Base-by-base conservation (phyloP, 2,888 invertebrate species). In the Pachycephus smyrnensis region DNA sequence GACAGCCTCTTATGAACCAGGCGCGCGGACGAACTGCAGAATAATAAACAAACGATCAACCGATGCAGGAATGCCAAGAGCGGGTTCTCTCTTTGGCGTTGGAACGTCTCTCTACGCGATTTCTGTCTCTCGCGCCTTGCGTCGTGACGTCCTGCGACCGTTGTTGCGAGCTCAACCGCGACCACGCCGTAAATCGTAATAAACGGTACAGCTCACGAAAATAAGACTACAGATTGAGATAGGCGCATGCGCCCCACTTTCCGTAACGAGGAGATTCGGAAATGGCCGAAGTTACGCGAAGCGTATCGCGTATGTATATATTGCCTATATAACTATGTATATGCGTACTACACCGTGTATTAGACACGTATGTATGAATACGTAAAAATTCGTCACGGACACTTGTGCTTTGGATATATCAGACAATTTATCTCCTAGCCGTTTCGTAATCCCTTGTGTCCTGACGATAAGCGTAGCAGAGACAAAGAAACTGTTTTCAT, bases 11-110 rank as follows among this genome's bases (percentile, higher is more conserved):
- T 23, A 33, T 1, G 33, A 32, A 71, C 71, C 71, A 71, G 71
- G 71, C 71, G 71, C 71, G 23, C 71, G 71, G 31, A 71, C 71
- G 71, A 33, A 71, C 71, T 71, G 71, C 71, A 33, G 71, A 71
- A 31, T 71, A 71, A 71, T 71, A 71, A 71, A 71, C 71, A 71
- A 71, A 78, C 68, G 74, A 15, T 68, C 73, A 68, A 75, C 31
- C 31, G 36, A 75, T 33, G 69, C 32, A 35, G 71, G 32, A n/a
- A 36, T 73, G 69, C 71, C 68, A 73, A 71, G 75, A 69, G 55
- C 30, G 76, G 30, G 74, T 40, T 15, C 9, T 23, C 23, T 55
- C 15, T 55, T 55, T 23, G 55, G 55, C 23, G 23, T 55, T 23
- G 55, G 55, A 55, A 23, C 55, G 55, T 55, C 23, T 55, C 9